Evolutionary conservation across 1,140 invertebrate species (phyloP).

Genomic region (Chrysomallon squamiferum): DNA sequence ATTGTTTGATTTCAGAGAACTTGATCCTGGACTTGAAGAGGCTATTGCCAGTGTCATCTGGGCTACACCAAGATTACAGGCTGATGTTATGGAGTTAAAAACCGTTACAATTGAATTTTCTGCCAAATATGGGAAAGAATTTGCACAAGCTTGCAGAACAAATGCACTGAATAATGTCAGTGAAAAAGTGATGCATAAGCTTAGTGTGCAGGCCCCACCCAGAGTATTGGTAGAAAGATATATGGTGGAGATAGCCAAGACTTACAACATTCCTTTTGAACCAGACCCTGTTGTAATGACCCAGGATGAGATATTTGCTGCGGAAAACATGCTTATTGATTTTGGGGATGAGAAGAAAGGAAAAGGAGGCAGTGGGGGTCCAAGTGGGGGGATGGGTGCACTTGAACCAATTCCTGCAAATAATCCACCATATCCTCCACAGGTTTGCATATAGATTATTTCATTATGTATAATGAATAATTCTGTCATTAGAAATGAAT

Average conservation of each 20-base stretch:
- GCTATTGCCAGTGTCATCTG: constrained; percentile 96
- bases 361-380: constrained; percentile 47
- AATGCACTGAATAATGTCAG: constrained; percentile 77
- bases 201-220: constrained; percentile 94
- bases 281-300: constrained; percentile 73
- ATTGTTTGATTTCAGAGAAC: constrained; percentile 74
- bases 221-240: constrained; percentile 93
- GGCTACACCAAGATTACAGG: constrained; percentile 83
- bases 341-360: constrained; percentile 54
- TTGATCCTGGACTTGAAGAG: constrained; percentile 95
- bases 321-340: constrained; percentile 83
- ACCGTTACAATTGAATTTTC: constrained; percentile 88
- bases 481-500: no score
- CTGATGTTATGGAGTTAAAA: constrained; percentile 77
- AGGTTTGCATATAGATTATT: not conserved
- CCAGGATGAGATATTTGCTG: constrained; percentile 72
- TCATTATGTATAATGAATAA: no score
- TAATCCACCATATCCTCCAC: not conserved
- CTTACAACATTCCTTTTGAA: constrained; percentile 65
- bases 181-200: constrained; percentile 94
- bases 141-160: constrained; percentile 67
- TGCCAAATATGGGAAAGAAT: constrained; percentile 94
- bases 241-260: constrained; percentile 89
- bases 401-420: constrained; percentile 20
- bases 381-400: constrained; percentile 58